Conservation (phyloP, 2,797 vertebrate genomes). For the Xenopus petersii region DNA sequence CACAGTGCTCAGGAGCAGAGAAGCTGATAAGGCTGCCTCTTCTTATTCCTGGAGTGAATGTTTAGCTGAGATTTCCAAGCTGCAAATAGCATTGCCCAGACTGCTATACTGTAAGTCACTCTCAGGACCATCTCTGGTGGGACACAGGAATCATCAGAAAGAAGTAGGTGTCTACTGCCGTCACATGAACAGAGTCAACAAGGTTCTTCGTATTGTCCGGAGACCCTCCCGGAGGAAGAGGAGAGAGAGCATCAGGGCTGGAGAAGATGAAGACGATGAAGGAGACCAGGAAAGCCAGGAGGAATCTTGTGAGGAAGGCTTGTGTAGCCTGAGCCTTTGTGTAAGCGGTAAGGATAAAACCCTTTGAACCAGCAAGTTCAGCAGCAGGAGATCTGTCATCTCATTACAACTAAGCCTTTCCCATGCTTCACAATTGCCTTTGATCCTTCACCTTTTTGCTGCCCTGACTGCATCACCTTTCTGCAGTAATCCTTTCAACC, state of each 20-base stretch:
- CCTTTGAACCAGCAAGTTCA: background rate
- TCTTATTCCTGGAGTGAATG: background rate
- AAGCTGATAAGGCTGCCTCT: constrained; percentile 48
- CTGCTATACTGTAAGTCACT: background rate
- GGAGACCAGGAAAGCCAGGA: constrained; percentile 74
- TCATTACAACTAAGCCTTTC: background rate
- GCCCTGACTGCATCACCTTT: too few species aligned
- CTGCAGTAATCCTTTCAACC: too few species aligned
- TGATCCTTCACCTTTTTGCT: too few species aligned
- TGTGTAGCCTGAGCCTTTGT: constrained; percentile 79
- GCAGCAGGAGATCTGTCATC: background rate
- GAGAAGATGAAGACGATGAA: constrained; percentile 67
- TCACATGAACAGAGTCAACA: constrained; percentile 77
- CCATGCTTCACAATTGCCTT: constrained; percentile 44
- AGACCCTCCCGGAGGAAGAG: constrained; percentile 80
- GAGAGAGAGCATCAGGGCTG: constrained; percentile 61
- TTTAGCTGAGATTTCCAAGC: constrained; percentile 1
- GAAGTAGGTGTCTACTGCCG: background rate
- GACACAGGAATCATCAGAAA: background rate
- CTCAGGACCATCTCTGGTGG: constrained; percentile 14
- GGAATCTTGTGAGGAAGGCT: constrained; percentile 73
- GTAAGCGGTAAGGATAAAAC: constrained; percentile 72
- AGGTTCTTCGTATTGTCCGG: constrained; percentile 79
- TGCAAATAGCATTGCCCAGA: constrained; percentile 37
- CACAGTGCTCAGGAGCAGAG: constrained; percentile 38